phyloP scores from a whole-genome alignment of 1,140 invertebrate genomes.

The Rhyacophila brunnea region DNA sequence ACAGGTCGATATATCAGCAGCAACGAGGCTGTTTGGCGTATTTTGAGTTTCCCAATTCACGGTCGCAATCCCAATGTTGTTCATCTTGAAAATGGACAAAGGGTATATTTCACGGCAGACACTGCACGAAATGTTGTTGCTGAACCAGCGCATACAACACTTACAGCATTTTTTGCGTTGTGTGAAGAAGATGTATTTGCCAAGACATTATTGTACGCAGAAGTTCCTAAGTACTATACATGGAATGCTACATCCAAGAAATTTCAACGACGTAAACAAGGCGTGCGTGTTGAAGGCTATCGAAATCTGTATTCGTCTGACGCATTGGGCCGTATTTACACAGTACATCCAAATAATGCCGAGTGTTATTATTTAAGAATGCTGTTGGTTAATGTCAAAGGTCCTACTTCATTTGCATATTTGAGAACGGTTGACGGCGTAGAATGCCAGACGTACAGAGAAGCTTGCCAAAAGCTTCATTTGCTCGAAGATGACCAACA shows the following conservation, averaged over 20 bases:
- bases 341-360: neutral
- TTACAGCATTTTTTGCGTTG: slow-evolving; percentile 41
- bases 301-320: neutral
- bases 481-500: too few relatives aligned
- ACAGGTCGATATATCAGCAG: slow-evolving; percentile 47
- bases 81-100: slow-evolving; percentile 46
- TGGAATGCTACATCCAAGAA: slow-evolving; percentile 31
- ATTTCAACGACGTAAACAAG: slow-evolving; percentile 1
- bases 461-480: too few relatives aligned
- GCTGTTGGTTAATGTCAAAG: neutral
- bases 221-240: too few relatives aligned
- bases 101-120: slow-evolving; percentile 40
- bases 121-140: slow-evolving; percentile 20
- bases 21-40: slow-evolving; percentile 48
- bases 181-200: slow-evolving; percentile 19
- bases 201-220: slow-evolving; percentile 2
- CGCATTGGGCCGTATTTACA: neutral
- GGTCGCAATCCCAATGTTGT: slow-evolving; percentile 42
- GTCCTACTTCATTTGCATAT: neutral
- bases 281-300: neutral
- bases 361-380: slow-evolving; percentile 1
- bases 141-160: slow-evolving; percentile 22
- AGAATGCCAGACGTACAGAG: too few relatives aligned
- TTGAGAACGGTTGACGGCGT: too few relatives aligned
- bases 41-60: slow-evolving; percentile 41